Evolutionary conservation across 2,113 vertebrate species (phyloP).

Genomic region (Cyanistes caeruleus): DNA sequence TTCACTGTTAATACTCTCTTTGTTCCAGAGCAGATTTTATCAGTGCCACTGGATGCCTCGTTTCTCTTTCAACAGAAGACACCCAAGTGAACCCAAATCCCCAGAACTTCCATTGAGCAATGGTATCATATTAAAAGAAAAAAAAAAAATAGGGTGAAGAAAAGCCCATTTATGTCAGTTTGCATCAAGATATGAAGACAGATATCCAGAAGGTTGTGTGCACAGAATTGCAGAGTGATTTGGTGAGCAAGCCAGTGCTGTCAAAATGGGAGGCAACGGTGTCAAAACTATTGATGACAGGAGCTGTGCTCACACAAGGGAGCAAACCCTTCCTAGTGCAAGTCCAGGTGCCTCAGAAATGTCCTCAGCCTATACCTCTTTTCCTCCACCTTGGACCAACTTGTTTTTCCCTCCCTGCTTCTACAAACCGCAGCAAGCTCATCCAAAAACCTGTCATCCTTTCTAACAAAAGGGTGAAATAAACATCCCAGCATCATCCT

Average conservation of each 20-base stretch:
- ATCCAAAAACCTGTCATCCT: conserved; percentile 57
- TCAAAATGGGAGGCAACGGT: not conserved
- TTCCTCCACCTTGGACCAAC: not conserved
- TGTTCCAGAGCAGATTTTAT: conserved; percentile 5
- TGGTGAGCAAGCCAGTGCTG: not conserved
- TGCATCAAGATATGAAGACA: not conserved
- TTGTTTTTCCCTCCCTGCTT: conserved; percentile 22
- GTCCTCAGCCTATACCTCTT: not conserved
- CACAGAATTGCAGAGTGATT: not conserved
- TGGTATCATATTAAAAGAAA: conserved; percentile 27
- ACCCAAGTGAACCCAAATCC: not conserved
- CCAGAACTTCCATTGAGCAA: not conserved
- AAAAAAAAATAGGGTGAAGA: not conserved
- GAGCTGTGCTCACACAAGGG: not conserved
- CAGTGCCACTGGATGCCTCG: not conserved
- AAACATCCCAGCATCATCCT: conserved; percentile 53
- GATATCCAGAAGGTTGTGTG: conserved; percentile 5
- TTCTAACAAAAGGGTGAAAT: conserved; percentile 48
- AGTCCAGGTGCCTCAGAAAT: conserved; percentile 29
- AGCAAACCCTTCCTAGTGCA: conserved; percentile 22
- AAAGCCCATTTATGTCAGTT: not conserved
- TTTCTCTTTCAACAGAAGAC: conserved; percentile 16
- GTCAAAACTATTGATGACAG: not conserved
- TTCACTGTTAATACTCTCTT: not conserved
- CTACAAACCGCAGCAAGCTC: not conserved